Evolutionary conservation across 2,888 invertebrate genomes (phyloP), one percentile per base, ranked within the genome.

Genomic region (Chrysolina oricalcia): DNA sequence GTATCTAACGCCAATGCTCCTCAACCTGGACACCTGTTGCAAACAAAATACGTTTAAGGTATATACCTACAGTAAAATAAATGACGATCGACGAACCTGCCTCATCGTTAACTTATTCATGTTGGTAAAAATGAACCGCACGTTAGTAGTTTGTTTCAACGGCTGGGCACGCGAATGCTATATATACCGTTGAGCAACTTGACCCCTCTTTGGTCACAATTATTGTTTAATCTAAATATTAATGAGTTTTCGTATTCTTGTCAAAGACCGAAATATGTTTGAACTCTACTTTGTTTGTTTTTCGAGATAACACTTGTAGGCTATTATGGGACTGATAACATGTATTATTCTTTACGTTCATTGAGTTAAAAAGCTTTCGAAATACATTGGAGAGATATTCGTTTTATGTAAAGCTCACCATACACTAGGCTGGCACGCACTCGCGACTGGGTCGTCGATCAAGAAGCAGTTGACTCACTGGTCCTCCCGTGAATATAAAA

Each of bases 31-130:
- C 11, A 81, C 69, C 82, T 82, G 53, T 11, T 48, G 21, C 17
- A 70, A 69, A 43, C 68, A 41, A 43, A 43, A 70, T 35, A 21
- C 8, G 23, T 50, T 13, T 23, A 71, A 62, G 6, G 48, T 41
- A 23, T 27, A 40, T 13, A 63, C 23, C 50, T 62, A 41, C 23
- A 35, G 17, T 23, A 43, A 1, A n/a, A 63, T 40, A 50, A 19
- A 50, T 19, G 15, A n/a, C 13, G 59, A 6, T 50, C 21, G 17
- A 56, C 46, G 48, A 76, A 80, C 80, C 77, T 80, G 79, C 74
- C 75, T 77, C 53, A 77, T 72, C 53, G 78, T 72, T 17, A 81
- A 35, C 17, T 75, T 70, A 69, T 78, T 75, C 81, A 81, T 81
- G 46, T 40, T 66, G 23, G 15, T 15, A 15, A n/a, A 17, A n/a